These are phyloP conservation scores for Lithophane ornitopus DNA, from an alignment of 2,888 invertebrate species.

Conservation along the genomic window DNA sequence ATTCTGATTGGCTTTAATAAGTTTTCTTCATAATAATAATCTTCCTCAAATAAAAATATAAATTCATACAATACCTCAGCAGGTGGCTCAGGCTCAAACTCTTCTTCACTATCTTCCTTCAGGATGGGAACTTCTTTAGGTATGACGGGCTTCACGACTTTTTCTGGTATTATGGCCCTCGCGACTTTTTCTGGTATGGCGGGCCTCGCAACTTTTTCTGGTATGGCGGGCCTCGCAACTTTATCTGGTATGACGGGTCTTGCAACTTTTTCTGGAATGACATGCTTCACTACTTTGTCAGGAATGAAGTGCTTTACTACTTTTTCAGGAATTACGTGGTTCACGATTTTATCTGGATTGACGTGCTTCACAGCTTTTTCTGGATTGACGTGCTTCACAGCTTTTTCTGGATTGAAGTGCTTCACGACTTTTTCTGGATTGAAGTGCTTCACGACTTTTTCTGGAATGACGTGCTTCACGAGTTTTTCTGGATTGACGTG, in stretches of 20 bases:
- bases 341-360: constrained; percentile 13
- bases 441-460: constrained; percentile 36
- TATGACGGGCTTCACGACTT: constrained; percentile 22
- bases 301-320: not conserved
- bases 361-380: constrained; percentile 14
- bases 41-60: constrained; percentile 5
- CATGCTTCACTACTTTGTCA: constrained; percentile 4
- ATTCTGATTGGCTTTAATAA: not conserved
- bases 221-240: not conserved
- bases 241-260: constrained; percentile 8
- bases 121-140: constrained; percentile 50
- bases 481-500: constrained; percentile 17
- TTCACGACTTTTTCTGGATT: constrained; percentile 18
- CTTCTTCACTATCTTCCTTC: constrained; percentile 62
- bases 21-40: not conserved
- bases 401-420: constrained; percentile 17
- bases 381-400: constrained; percentile 3
- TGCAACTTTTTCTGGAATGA: constrained; percentile 3
- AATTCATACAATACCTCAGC: constrained; percentile 51
- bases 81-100: constrained; percentile 56
- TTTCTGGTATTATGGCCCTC: constrained; percentile 10
- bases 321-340: constrained; percentile 16
- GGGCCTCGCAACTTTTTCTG: constrained; percentile 13
- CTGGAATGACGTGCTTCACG: constrained; percentile 2
- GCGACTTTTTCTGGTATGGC: constrained; percentile 17